Conservation (phyloP, 1,140 invertebrate species). For the Macrotrachela quadricornifera region DNA sequence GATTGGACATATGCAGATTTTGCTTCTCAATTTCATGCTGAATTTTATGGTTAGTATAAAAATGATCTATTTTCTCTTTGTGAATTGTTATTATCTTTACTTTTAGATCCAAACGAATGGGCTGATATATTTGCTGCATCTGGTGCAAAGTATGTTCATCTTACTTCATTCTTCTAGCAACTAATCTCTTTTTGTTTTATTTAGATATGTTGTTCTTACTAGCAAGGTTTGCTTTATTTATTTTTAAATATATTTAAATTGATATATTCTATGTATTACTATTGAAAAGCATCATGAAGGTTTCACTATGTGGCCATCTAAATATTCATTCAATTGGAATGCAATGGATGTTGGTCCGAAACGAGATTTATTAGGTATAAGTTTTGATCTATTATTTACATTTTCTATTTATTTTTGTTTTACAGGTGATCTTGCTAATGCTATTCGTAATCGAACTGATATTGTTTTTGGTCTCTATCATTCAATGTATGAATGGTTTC, state of each 20-base stretch:
- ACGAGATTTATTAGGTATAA: conserved; percentile 19
- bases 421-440: conserved; percentile 45
- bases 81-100: too few relatives aligned
- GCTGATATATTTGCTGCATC: conserved; percentile 5
- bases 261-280: conserved; percentile 16
- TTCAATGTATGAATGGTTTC: conserved; percentile 72
- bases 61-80: too few relatives aligned
- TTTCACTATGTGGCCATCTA: conserved; percentile 21
- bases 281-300: conserved; percentile 27
- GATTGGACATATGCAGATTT: conserved; percentile 19
- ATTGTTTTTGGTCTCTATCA: conserved; percentile 66
- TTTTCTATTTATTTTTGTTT: background rate
- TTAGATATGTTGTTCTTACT: conserved; percentile 14
- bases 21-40: conserved; percentile 14
- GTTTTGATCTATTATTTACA: background rate
- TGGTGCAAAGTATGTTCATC: conserved; percentile 7
- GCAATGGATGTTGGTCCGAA: conserved; percentile 21
- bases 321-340: conserved; percentile 26
- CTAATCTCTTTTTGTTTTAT: too few relatives aligned
- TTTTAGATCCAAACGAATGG: conserved; percentile 4
- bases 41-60: background rate
- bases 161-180: too few relatives aligned
- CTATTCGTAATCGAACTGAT: conserved; percentile 38
- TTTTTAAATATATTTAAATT: conserved; percentile 15
- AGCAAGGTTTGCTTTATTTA: background rate